phyloP scores from a whole-genome alignment of 2,888 invertebrate species.

The Anodontia alba region DNA sequence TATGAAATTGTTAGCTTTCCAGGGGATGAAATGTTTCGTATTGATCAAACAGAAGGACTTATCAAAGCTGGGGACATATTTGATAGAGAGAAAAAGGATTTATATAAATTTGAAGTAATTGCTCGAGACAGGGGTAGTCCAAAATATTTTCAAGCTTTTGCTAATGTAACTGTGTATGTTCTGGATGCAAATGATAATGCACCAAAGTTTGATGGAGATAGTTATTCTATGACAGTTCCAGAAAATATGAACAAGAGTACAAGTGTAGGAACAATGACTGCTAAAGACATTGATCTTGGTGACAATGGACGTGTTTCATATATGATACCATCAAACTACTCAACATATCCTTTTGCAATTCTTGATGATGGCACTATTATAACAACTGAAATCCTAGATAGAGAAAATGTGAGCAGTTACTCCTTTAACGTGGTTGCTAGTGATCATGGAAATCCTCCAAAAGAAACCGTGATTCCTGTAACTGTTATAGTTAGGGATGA shows the following conservation, averaged over 20 bases:
- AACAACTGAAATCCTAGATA: constrained; percentile 64
- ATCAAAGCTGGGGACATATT: constrained; percentile 59
- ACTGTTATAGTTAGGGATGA: constrained; percentile 66
- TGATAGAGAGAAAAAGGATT: constrained; percentile 67
- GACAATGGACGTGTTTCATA: constrained; percentile 67
- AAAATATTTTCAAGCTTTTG: constrained; percentile 37
- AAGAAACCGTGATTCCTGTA: constrained; percentile 63
- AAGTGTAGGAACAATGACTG: constrained; percentile 58
- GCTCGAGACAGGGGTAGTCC: constrained; percentile 57
- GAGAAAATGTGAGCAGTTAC: constrained; percentile 66
- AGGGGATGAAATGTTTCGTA: constrained; percentile 39
- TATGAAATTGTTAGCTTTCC: constrained; percentile 53
- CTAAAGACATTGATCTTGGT: constrained; percentile 64
- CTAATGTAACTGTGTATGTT: constrained; percentile 59
- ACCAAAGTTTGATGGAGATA: constrained; percentile 60
- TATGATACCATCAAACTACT: constrained; percentile 45
- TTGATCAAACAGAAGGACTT: constrained; percentile 61
- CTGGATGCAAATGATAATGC: constrained; percentile 64
- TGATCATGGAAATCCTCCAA: constrained; percentile 68
- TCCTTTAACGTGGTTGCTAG: constrained; percentile 64
- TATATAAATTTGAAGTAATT: constrained; percentile 62
- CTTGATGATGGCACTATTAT: constrained; percentile 68
- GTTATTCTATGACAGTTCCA: constrained; percentile 58
- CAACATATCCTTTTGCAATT: constrained; percentile 63
- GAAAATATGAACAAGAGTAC: constrained; percentile 61